Evolutionary conservation across 2,888 invertebrate species (phyloP).

Genomic region (Dynastes maya): DNA sequence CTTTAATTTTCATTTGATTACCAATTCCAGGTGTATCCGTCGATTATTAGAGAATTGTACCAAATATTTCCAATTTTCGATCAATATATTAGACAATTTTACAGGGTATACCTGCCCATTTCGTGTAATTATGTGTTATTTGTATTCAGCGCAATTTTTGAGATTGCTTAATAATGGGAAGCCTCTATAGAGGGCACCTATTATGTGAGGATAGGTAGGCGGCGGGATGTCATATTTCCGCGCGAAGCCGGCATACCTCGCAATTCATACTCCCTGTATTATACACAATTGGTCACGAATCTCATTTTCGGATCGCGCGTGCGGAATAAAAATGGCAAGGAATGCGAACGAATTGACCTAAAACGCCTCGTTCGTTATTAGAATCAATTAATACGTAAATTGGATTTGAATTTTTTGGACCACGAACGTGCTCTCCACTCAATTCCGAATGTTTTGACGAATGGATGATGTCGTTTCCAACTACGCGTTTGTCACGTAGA

Average conservation of each 20-base stretch:
- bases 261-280: constrained; percentile 14
- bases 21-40: no score
- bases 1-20: no score
- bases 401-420: constrained; percentile 44
- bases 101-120: no score
- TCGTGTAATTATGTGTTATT: no score
- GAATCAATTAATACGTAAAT: constrained; percentile 53
- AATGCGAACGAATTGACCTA: constrained; percentile 34
- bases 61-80: no score
- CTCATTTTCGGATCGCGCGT: constrained; percentile 57
- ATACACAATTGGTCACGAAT: constrained; percentile 58
- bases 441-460: constrained; percentile 10
- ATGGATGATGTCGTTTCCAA: not conserved
- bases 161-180: no score
- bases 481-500: constrained; percentile 20
- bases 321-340: constrained; percentile 56
- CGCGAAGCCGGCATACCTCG: not conserved
- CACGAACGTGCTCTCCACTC: constrained; percentile 9
- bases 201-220: not conserved
- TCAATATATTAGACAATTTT: no score
- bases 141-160: no score
- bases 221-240: not conserved
- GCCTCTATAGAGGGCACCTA: not conserved
- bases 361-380: constrained; percentile 34
- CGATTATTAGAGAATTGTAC: no score